A percentile compares a stretch with the other conserved stretches of the same genome.
Conservation (phyloP, 2,113 vertebrate genomes). For the Paradoxurus hermaphroditus region DNA sequence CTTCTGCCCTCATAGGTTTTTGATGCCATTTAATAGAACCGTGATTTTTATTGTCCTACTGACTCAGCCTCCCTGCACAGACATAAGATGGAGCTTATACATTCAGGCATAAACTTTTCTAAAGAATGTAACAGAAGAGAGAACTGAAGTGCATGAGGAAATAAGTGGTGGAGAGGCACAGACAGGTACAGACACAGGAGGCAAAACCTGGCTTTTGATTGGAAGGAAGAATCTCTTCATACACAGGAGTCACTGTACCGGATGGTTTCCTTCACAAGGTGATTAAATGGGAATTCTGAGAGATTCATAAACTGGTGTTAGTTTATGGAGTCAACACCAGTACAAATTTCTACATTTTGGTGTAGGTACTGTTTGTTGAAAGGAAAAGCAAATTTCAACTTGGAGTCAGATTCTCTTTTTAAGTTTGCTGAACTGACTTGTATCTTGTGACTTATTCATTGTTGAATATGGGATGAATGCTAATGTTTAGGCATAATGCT, state of each 20-base stretch:
- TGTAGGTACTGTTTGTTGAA: constrained; percentile 2
- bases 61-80: neutral
- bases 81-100: neutral
- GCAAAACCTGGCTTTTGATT: neutral
- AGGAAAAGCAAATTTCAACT: constrained; percentile 26
- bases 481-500: neutral
- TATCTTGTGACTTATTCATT: neutral
- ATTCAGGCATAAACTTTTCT: neutral
- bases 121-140: neutral
- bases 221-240: neutral
- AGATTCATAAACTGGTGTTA: neutral
- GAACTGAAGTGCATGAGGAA: neutral
- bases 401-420: neutral
- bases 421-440: neutral
- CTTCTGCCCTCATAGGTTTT: neutral
- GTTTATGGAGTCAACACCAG: neutral
- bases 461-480: neutral
- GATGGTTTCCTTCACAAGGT: neutral
- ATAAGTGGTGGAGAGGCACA: neutral
- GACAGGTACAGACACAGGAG: too few relatives aligned
- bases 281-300: constrained; percentile 20
- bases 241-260: neutral
- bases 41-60: neutral
- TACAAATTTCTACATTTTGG: neutral
- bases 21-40: neutral